A percentile compares a stretch with the other conserved stretches of the same genome.
Evolutionary conservation across 2,888 invertebrate genomes (phyloP).

Genomic region (Thera britannica): DNA sequence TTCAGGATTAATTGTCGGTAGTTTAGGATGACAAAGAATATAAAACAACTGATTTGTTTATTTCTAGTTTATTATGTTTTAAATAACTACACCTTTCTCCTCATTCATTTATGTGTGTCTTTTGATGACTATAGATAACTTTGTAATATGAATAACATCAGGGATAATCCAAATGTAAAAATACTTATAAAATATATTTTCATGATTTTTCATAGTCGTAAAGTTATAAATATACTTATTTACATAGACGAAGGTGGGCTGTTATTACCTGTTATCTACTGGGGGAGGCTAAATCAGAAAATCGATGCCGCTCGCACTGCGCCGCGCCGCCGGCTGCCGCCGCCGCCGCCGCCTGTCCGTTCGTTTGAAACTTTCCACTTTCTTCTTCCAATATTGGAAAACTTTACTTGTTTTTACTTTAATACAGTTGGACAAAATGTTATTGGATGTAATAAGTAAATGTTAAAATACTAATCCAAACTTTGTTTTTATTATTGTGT

Average conservation of each 20-base stretch:
- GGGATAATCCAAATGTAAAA: no score
- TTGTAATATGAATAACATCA: no score
- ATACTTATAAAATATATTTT: not conserved
- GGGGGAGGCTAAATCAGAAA: slow-evolving; percentile 81
- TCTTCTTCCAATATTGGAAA: slow-evolving; percentile 45
- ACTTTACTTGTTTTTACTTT: slow-evolving; percentile 49
- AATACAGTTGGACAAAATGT: slow-evolving; percentile 35
- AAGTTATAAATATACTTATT: slow-evolving; percentile 28
- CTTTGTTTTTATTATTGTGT: not conserved
- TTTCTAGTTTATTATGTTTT: not conserved
- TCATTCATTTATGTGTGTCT: no score
- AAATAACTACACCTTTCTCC: no score
- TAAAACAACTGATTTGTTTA: slow-evolving; percentile 6
- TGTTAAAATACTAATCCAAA: slow-evolving; percentile 17
- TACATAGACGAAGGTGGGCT: slow-evolving; percentile 31
- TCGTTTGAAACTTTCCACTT: slow-evolving; percentile 55
- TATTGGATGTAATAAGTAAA: slow-evolving; percentile 22
- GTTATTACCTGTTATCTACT: slow-evolving; percentile 76
- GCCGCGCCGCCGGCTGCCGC: slow-evolving; percentile 43
- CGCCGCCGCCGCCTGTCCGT: slow-evolving; percentile 28
- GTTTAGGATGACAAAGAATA: slow-evolving; percentile 29
- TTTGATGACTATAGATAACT: no score
- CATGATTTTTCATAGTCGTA: slow-evolving; percentile 3
- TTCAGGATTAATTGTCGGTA: slow-evolving; percentile 70
- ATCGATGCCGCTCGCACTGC: slow-evolving; percentile 70